Conservation (phyloP, 2,888 invertebrate species). For the Bursaphelenchus okinawaensis region DNA sequence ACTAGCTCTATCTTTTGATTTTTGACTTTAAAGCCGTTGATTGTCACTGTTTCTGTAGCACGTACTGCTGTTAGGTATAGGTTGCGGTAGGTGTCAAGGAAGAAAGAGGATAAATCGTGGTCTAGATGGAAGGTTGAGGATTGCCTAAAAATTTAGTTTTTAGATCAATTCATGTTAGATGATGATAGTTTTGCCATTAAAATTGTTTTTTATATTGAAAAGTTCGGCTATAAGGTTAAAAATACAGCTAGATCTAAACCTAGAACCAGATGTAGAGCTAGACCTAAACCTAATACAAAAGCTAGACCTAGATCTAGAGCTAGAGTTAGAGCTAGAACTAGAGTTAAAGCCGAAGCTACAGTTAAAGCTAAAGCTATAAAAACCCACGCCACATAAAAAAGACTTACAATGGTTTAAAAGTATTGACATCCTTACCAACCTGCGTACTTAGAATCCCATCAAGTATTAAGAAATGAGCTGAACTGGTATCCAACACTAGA, state of each 20-base stretch:
- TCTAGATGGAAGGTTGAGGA: not conserved
- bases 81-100: not conserved
- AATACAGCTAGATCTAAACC: no score
- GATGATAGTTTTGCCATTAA: no score
- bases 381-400: not conserved
- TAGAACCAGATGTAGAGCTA: no score
- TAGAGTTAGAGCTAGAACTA: no score
- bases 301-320: no score
- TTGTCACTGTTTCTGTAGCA: not conserved
- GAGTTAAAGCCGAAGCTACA: no score
- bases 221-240: no score
- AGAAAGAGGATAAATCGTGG: not conserved
- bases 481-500: not conserved
- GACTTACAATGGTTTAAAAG: not conserved
- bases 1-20: not conserved
- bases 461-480: not conserved
- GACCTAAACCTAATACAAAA: no score
- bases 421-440: not conserved
- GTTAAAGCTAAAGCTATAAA: no score
- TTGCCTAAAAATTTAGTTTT: not conserved
- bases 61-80: not conserved
- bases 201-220: no score
- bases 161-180: no score
- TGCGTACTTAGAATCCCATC: not conserved
- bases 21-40: not conserved